phyloP scores from a whole-genome alignment of 2,797 vertebrate genomes.

The Ibycter americanus region DNA sequence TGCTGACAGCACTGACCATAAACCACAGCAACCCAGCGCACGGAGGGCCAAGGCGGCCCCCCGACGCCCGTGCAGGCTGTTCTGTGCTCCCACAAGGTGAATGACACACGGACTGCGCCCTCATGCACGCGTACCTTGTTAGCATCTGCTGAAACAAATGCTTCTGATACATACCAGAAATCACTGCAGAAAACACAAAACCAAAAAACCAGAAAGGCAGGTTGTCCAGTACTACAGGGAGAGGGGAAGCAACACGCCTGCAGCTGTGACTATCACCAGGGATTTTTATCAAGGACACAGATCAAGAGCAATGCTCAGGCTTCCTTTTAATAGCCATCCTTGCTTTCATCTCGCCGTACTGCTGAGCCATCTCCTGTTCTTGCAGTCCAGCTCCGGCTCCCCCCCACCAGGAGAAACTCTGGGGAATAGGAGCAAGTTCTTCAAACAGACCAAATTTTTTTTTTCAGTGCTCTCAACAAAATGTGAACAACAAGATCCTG shows the following conservation, averaged over 20 bases:
- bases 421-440: background rate
- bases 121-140: background rate
- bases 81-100: background rate
- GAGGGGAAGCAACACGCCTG: background rate
- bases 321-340: background rate
- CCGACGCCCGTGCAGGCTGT: accelerated
- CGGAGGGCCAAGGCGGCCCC: background rate
- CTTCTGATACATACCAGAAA: background rate
- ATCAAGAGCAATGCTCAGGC: background rate
- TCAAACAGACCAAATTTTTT: background rate
- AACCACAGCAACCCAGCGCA: background rate
- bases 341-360: background rate
- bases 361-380: background rate
- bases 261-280: background rate
- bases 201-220: background rate
- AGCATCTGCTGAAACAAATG: background rate
- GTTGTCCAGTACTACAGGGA: background rate
- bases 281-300: conserved; percentile 10
- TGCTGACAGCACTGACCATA: background rate
- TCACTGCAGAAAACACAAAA: background rate
- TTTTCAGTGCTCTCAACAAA: background rate
- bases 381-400: background rate
- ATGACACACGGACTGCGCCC: background rate
- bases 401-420: background rate
- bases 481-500: background rate